Base-by-base conservation (phyloP, 2,113 vertebrate genomes). In the Amia ocellicauda region DNA sequence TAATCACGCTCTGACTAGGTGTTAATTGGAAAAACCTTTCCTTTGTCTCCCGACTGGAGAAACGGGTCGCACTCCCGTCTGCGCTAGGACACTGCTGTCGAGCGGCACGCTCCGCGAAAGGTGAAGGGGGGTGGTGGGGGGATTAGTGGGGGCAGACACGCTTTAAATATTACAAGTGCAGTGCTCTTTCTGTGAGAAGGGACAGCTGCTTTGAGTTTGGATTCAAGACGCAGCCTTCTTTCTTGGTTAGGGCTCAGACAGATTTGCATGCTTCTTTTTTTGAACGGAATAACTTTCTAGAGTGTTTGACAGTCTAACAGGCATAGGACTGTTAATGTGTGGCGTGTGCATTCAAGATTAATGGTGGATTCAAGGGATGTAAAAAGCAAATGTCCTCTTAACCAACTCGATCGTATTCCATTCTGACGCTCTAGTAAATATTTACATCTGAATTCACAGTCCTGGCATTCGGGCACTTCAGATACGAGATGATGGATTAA, bases 131-230 rank as follows among this genome's bases (percentile, higher is more conserved):
- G 62, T 55, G 47, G 64, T 69, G 70, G 50, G 55, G 20, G 29
- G 16, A 20, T 19, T 3, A 52, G 14, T 42, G 36, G 73, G 76
- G 66, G 74, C 66, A 69, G 58, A 72, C 68, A 68, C 72, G 69
- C 76, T 68, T 69, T 78, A 71, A 75, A 80, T 86, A 84, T 85
- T 68, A 72, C 64, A 42, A 59, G 60, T 58, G 26, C 19, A 23
- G 50, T 45, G 41, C 58, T 58, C 57, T 49, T 63, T 70, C 29
- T 55, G 64, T 26, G 57, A 2, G 17, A 31, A 49, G 73, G 62
- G 72, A 80, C 82, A 85, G 86, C 75, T 86, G 83, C 77, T 79
- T 83, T 82, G 73, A 76, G 78, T 81, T 80, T 79, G 72, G 77
- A 70, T 72, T 66, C 76, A 78, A 74, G 43, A 66, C 62, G 75